phyloP scores from a whole-genome alignment of 2,113 vertebrate species.

The Ceyx cyanopectus region DNA sequence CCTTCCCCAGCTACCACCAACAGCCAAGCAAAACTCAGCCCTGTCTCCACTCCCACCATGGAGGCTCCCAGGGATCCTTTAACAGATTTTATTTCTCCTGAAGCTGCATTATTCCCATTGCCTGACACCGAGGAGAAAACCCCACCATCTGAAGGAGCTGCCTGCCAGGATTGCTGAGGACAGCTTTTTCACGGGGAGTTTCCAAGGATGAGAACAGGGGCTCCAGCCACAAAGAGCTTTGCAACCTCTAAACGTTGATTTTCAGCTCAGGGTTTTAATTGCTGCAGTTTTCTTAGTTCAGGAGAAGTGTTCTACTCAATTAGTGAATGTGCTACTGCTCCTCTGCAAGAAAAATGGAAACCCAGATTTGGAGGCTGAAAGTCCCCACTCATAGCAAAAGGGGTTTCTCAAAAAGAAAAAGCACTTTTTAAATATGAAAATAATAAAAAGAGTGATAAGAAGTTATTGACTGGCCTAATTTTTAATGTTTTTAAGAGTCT shows the following conservation, averaged over 20 bases:
- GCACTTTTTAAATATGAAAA: background rate
- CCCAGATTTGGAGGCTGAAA: background rate
- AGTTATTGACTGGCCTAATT: background rate
- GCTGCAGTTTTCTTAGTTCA: no score
- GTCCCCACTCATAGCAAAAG: background rate
- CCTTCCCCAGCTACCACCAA: rapidly evolving
- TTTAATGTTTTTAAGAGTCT: background rate
- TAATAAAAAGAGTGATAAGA: no score
- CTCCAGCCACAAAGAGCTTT: background rate
- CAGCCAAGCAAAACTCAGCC: background rate
- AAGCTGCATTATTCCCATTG: background rate
- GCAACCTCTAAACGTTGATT: rapidly evolving
- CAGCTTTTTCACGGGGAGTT: rapidly evolving
- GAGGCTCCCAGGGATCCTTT: background rate
- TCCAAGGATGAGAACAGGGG: rapidly evolving
- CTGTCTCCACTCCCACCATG: background rate
- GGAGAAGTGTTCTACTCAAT: background rate
- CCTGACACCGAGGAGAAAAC: background rate
- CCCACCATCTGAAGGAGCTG: background rate
- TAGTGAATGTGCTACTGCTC: background rate
- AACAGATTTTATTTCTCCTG: background rate
- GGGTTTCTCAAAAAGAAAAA: background rate
- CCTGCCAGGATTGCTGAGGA: background rate
- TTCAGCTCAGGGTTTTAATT: background rate
- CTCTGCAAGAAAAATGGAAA: background rate